phyloP scores from a whole-genome alignment of 2,797 vertebrate species.

The Falco concolor region DNA sequence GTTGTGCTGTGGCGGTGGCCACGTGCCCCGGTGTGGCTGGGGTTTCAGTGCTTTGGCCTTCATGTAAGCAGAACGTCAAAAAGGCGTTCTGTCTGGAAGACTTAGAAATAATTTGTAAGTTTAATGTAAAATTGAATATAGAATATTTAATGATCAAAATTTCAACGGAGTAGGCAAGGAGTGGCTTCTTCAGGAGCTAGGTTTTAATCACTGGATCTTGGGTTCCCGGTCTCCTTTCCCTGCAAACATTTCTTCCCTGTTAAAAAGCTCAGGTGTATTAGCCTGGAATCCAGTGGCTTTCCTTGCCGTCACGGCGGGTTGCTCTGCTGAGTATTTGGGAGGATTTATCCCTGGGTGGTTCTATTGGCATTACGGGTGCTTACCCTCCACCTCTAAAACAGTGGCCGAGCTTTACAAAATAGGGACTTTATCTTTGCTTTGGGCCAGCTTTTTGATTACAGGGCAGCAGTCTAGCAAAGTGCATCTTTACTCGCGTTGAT shows the following conservation, averaged over 20 bases:
- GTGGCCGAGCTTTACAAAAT: not conserved
- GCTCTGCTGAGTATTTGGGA: not conserved
- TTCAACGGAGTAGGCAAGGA: not conserved
- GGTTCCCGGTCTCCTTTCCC: not conserved
- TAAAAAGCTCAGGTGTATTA: not conserved
- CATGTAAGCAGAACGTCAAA: not conserved
- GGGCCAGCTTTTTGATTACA: not conserved
- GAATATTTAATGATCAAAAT: not conserved
- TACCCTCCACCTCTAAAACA: not conserved
- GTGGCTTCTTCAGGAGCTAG: not conserved
- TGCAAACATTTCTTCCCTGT: not conserved
- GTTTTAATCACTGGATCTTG: not conserved
- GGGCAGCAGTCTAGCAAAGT: not conserved
- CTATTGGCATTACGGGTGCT: not conserved
- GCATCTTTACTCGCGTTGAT: not conserved
- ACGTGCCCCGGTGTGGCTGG: not conserved
- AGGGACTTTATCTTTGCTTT: not conserved
- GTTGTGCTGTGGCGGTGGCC: not conserved
- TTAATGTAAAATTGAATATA: not conserved
- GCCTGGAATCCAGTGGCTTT: not conserved
- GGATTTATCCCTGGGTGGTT: not conserved
- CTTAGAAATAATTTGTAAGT: not conserved
- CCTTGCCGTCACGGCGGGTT: rapidly evolving
- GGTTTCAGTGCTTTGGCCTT: not conserved
- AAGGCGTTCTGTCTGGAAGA: not conserved